Evolutionary conservation across 2,113 vertebrate genomes (phyloP).

Genomic region (Corythornis vintsioides): DNA sequence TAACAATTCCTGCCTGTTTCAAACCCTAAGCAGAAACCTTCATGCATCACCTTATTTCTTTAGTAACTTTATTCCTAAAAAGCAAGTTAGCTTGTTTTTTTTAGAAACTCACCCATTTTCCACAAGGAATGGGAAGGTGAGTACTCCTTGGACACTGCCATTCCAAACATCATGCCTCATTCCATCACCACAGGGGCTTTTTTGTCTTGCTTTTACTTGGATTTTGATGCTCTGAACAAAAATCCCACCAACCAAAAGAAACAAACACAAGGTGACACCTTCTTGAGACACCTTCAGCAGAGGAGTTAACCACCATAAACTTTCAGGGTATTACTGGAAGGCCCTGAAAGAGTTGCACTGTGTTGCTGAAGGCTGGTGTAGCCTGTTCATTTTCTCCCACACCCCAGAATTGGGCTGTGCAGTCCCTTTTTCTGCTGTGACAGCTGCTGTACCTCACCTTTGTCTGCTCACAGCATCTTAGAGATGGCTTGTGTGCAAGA

Average conservation of each 20-base stretch:
- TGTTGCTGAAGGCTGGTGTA: not conserved
- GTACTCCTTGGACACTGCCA: not conserved
- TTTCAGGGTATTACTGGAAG: not conserved
- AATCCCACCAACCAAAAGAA: not conserved
- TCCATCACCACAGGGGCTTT: not conserved
- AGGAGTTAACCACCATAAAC: not conserved
- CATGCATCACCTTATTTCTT: not conserved
- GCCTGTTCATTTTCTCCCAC: not conserved
- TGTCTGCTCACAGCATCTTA: not conserved
- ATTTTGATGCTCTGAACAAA: not conserved
- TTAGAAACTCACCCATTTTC: not conserved
- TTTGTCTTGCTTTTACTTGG: not conserved
- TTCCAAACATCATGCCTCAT: not conserved
- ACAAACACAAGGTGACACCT: not conserved
- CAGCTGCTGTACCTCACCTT: not conserved
- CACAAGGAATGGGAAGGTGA: not conserved
- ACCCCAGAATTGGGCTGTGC: not conserved
- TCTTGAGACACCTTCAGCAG: not conserved
- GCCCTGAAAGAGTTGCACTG: not conserved
- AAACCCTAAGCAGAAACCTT: not conserved
- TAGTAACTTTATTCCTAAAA: not conserved
- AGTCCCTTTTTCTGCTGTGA: not conserved
- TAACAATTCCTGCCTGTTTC: not conserved
- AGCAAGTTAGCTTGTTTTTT: not conserved
- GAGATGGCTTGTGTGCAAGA: not conserved